Evolutionary conservation across 2,888 invertebrate species (phyloP), one percentile per base, ranked within the genome.

Genomic region (Iphiclides podalirius): DNA sequence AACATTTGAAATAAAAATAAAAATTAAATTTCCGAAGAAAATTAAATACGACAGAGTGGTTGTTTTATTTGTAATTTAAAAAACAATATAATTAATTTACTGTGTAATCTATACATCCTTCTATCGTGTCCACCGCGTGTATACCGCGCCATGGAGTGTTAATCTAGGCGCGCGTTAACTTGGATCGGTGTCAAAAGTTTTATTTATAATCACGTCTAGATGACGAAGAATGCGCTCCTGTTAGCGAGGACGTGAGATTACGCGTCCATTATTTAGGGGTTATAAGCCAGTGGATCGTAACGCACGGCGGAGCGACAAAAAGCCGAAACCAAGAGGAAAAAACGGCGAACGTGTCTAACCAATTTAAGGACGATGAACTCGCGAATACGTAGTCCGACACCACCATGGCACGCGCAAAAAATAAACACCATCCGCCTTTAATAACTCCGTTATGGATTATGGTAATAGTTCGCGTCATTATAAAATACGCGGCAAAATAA

Each of bases 321-420:
- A 80, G 64, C 60, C 61, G 66, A 48, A 46, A 42, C 28, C 28
- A 28, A 40, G 31, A 63, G 63, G 68, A 75, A 77, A 84, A 80
- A 81, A 78, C 71, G 64, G 57, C 59, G 64, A 61, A 61, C 64
- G 70, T 73, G 76, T 75, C 78, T 78, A 79, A 76, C 78, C 71
- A 77, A 81, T 75, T 70, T 64, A 63, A 68, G 85, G 75, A 54
- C 85, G 66, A 57, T 72, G 82, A 86, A 79, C 86, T 76, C 78
- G 73, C 75, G 72, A 77, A 79, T n/a, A 61, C 61, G 63, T 61
- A 61, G 61, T 61, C 57, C 59, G 62, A 60, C 56, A 28, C 31
- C 12, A 61, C 53, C 48, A 54, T 53, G 41, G 65, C 72, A 68
- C 61, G 72, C 70, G 72, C 68, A 71, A 73, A 75, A 62, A 64